Conservation (phyloP, 2,888 invertebrate genomes). For the Lasioglossum morio region DNA sequence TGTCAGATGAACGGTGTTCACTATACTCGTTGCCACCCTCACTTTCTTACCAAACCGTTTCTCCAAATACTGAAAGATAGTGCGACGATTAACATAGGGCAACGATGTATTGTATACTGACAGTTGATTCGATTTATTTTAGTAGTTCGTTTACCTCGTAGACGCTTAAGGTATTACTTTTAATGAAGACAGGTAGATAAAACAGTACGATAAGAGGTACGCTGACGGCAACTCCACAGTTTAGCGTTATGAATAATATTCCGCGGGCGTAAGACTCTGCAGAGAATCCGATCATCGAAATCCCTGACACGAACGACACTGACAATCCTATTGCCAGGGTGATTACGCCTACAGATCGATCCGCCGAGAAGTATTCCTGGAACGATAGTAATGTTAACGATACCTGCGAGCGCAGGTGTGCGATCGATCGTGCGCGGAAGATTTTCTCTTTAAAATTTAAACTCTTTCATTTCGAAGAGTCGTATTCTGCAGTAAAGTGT, state of each 20-base stretch:
- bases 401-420: neutral
- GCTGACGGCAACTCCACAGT: constrained; percentile 90
- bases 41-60: constrained; percentile 86
- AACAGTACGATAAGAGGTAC: constrained; percentile 92
- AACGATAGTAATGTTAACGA: constrained; percentile 2
- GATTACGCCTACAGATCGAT: constrained; percentile 91
- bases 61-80: constrained; percentile 87
- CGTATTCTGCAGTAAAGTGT: no score
- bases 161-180: constrained; percentile 93
- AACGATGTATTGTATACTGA: neutral
- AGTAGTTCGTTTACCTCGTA: constrained; percentile 88
- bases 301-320: constrained; percentile 97
- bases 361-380: constrained; percentile 93
- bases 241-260: constrained; percentile 92
- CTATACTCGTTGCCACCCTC: constrained; percentile 86
- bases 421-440: neutral
- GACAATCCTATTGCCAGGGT: constrained; percentile 95
- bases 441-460: neutral
- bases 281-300: constrained; percentile 95
- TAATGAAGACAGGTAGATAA: constrained; percentile 94
- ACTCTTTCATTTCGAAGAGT: no score
- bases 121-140: neutral
- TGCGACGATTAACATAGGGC: neutral
- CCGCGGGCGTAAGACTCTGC: constrained; percentile 94
- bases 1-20: constrained; percentile 87